Evolutionary conservation across 2,113 vertebrate species (phyloP).

Genomic region (Crotalus horridus): DNA sequence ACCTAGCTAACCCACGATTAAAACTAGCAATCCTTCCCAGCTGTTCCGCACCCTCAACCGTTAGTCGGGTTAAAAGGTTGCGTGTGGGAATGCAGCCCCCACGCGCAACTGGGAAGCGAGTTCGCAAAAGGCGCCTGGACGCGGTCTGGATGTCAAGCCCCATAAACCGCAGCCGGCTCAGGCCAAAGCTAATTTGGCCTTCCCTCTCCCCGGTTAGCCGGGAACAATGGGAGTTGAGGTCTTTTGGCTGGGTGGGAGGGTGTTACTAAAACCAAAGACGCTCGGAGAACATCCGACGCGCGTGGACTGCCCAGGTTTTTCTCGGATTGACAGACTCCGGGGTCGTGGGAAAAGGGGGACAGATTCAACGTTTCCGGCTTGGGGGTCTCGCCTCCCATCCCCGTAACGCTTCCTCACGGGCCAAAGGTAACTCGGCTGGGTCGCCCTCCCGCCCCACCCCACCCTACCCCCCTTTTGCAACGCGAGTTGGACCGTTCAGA

Average conservation of each 20-base stretch:
- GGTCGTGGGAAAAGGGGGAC: background rate
- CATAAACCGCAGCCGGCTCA: background rate
- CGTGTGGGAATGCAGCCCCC: background rate
- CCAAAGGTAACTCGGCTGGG: too few species aligned
- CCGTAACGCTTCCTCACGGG: background rate
- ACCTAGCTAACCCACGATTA: background rate
- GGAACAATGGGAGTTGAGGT: background rate
- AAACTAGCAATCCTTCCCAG: background rate
- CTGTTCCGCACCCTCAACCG: background rate
- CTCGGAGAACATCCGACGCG: background rate
- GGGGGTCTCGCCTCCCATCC: background rate
- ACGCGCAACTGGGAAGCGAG: background rate
- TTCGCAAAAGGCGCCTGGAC: background rate
- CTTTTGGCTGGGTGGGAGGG: background rate
- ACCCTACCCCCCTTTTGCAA: background rate
- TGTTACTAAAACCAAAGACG: background rate
- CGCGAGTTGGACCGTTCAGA: background rate
- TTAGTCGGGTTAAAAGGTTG: background rate
- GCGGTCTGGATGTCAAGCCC: background rate
- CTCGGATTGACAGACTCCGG: too few species aligned
- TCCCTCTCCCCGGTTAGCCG: background rate
- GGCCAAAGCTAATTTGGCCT: too few species aligned
- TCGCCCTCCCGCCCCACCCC: background rate
- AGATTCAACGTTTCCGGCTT: background rate
- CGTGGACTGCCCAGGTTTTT: background rate